A percentile compares a stretch with the other conserved stretches of the same genome.
Conservation (phyloP, 2,113 vertebrate genomes). For the Melanerpes aurifrons region DNA sequence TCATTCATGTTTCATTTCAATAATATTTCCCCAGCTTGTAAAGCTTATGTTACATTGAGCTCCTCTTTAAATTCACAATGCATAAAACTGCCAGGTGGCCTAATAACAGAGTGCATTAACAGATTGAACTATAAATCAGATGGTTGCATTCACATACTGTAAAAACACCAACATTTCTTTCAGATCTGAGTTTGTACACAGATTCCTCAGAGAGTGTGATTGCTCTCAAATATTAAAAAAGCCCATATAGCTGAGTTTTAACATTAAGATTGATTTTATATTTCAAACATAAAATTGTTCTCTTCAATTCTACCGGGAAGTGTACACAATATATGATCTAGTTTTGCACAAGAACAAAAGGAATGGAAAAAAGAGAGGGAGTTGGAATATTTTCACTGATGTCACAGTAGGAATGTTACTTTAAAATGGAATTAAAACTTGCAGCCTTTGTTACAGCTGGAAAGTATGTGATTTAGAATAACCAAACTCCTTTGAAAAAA, state of each 20-base stretch:
- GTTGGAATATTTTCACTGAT: background rate
- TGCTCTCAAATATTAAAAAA: slow-evolving; percentile 69
- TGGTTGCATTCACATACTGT: slow-evolving; percentile 80
- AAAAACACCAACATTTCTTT: slow-evolving; percentile 81
- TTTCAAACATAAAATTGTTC: slow-evolving; percentile 60
- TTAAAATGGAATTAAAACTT: background rate
- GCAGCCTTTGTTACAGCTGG: background rate
- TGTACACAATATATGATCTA: slow-evolving; percentile 1
- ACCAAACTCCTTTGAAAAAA: background rate
- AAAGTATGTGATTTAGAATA: background rate
- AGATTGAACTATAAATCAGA: slow-evolving; percentile 87
- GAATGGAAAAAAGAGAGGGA: background rate
- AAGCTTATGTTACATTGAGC: slow-evolving; percentile 85
- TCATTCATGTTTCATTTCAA: slow-evolving; percentile 88
- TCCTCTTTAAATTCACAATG: slow-evolving; percentile 87
- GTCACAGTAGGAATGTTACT: background rate
- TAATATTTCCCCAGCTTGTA: slow-evolving; percentile 87
- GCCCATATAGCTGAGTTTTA: slow-evolving; percentile 36
- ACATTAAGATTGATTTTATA: slow-evolving; percentile 55
- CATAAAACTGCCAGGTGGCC: slow-evolving; percentile 87
- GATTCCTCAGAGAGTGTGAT: slow-evolving; percentile 69
- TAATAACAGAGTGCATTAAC: slow-evolving; percentile 87
- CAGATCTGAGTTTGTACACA: slow-evolving; percentile 74
- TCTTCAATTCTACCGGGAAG: slow-evolving; percentile 31
- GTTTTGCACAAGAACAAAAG: background rate